Percentiles rank a stretch among this genome's conserved stretches.
Evolutionary conservation across 2,113 vertebrate species (phyloP).

Genomic region (Leucosticte australis): DNA sequence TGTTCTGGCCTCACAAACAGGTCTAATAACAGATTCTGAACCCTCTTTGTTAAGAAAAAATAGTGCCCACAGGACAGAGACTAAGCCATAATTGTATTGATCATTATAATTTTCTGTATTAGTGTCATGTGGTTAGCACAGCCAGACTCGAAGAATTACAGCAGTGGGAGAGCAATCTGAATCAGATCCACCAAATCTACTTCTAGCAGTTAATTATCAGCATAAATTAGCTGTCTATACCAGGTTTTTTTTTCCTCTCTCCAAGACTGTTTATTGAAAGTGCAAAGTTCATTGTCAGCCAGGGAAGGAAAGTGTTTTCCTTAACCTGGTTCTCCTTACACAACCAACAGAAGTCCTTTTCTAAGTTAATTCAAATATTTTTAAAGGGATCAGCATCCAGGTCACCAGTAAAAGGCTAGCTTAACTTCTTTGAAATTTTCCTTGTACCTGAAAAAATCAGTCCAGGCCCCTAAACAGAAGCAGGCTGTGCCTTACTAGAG

Average conservation of each 20-base stretch:
- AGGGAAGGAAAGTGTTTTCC: not conserved
- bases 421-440: not conserved
- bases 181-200: not conserved
- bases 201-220: constrained; percentile 29
- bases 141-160: not conserved
- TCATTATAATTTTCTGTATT: not conserved
- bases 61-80: not conserved
- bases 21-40: not conserved
- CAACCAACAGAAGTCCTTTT: not conserved
- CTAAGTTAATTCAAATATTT: not conserved
- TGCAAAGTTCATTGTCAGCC: not conserved
- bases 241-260: not conserved
- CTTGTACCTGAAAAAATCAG: not conserved
- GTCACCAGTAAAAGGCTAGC: not conserved
- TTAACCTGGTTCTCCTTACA: not conserved
- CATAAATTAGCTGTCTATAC: constrained; percentile 13
- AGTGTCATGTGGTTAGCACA: not conserved
- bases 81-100: not conserved
- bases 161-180: not conserved
- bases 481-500: not conserved
- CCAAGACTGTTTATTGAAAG: not conserved
- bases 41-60: not conserved
- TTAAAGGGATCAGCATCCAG: not conserved
- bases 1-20: not conserved
- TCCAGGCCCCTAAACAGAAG: not conserved